phyloP scores from a whole-genome alignment of 2,113 vertebrate species.

The Lagenorhynchus albirostris region DNA sequence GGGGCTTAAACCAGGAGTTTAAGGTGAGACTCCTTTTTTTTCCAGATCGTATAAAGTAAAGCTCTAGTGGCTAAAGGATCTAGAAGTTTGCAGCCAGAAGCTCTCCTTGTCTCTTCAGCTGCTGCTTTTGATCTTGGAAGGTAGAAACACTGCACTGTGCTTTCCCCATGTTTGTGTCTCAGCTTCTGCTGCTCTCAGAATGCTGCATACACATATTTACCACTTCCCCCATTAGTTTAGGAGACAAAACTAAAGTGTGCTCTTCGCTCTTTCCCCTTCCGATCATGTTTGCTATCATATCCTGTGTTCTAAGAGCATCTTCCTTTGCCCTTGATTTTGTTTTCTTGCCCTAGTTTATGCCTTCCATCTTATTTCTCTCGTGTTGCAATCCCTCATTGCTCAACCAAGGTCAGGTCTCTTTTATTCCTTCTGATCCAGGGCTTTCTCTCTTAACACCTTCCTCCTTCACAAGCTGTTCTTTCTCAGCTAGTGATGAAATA shows the following conservation, averaged over 20 bases:
- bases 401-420: conserved; percentile 38
- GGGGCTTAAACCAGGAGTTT: background rate
- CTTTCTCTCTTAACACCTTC: background rate
- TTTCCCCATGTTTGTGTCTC: background rate
- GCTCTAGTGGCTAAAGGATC: background rate
- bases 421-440: conserved; percentile 8
- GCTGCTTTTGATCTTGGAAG: conserved; percentile 36
- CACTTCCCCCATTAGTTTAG: conserved; percentile 16
- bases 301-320: conserved; percentile 40
- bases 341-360: conserved; percentile 37
- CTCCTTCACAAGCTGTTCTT: conserved; percentile 4
- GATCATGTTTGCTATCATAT: background rate
- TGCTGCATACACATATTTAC: background rate
- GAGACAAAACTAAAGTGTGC: background rate
- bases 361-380: conserved; percentile 39
- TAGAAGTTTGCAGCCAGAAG: conserved; percentile 18
- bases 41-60: background rate
- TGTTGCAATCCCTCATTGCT: conserved; percentile 50
- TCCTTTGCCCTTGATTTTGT: conserved; percentile 58
- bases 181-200: conserved; percentile 1
- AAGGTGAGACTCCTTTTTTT: background rate
- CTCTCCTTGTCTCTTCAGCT: background rate
- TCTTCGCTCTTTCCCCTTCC: background rate
- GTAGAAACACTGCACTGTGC: background rate
- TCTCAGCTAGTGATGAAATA: background rate